phyloP scores from a whole-genome alignment of 2,113 vertebrate species.

The Lontra canadensis region DNA sequence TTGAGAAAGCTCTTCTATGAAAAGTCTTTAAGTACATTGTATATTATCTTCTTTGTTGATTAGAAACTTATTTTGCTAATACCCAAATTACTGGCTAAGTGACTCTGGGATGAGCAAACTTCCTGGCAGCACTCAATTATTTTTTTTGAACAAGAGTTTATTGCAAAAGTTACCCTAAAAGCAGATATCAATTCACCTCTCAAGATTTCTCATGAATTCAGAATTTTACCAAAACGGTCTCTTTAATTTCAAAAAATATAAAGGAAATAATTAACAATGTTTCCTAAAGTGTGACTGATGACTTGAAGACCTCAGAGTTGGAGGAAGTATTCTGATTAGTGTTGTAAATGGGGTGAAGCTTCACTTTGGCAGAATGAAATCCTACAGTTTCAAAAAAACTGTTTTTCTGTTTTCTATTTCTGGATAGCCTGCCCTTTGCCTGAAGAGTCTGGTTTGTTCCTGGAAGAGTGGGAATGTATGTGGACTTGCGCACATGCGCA shows the following conservation, averaged over 20 bases:
- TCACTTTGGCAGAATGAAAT: conserved; percentile 8
- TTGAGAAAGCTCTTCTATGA: conserved; percentile 2
- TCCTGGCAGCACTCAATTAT: not conserved
- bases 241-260: not conserved
- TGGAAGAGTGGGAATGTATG: not conserved
- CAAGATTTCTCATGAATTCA: conserved; percentile 28
- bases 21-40: not conserved
- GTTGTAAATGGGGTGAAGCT: not conserved
- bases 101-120: not conserved
- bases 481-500: not conserved
- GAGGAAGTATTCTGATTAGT: not conserved
- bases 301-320: not conserved
- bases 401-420: not conserved
- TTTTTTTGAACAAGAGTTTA: not conserved
- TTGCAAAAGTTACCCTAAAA: not conserved
- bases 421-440: not conserved
- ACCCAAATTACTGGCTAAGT: not conserved
- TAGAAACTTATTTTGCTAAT: conserved; percentile 23
- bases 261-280: conserved; percentile 4
- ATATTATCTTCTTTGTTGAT: not conserved
- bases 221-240: conserved; percentile 14
- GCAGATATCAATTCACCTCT: not conserved
- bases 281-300: not conserved
- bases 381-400: not conserved
- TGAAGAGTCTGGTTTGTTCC: not conserved